Evolutionary conservation across 1,140 invertebrate genomes (phyloP), one percentile per base, ranked within the genome.

Genomic region (Vanessa tameamea): DNA sequence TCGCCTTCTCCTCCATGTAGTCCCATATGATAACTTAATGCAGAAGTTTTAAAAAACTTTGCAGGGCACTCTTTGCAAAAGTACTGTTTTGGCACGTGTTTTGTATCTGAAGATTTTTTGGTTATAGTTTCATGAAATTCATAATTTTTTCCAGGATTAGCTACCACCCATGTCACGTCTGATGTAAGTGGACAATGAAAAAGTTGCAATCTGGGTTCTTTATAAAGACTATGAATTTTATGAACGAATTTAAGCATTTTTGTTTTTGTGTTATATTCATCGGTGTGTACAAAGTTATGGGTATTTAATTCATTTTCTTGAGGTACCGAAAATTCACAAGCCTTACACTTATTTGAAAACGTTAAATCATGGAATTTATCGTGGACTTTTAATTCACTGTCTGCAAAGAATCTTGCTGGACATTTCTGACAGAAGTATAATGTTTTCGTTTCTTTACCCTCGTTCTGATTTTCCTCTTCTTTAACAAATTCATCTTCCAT

Each of bases 231-330:
- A 74, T 96, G 95, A 53, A 94, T 93, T 15, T 93, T 93, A 76
- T 97, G 95, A 31, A 95, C 91, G n/a, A 94, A 93, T 68, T 96
- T 93, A 37, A 98, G 88, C 75, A 95, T 94, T 82, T 95, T 95
- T 3, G 96, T 97, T 81, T 96, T 95, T 57, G 96, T 95, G 88
- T 97, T 95, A 88, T 98, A 98, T 79, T 97, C 96, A 8, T 95
- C 93, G 6, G 96, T 95, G 86, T 98, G 97, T 0, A 98, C 96
- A 79, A 95, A 95, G 4, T 94, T 92, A 89, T 98, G 97, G 6
- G 95, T 94, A n/a, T 94, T 84, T 12, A 98, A 89, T 82, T 97
- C 94, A 1, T 94, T 93, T 73, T 95, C 94, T 78, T 97, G 95
- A 0, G 95, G 90, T 0, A 96, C 95, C 0, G 96, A 95, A 85